These are phyloP conservation scores for Tortricodes alternella DNA, from an alignment of 2,888 invertebrate species.

Conservation along the genomic window DNA sequence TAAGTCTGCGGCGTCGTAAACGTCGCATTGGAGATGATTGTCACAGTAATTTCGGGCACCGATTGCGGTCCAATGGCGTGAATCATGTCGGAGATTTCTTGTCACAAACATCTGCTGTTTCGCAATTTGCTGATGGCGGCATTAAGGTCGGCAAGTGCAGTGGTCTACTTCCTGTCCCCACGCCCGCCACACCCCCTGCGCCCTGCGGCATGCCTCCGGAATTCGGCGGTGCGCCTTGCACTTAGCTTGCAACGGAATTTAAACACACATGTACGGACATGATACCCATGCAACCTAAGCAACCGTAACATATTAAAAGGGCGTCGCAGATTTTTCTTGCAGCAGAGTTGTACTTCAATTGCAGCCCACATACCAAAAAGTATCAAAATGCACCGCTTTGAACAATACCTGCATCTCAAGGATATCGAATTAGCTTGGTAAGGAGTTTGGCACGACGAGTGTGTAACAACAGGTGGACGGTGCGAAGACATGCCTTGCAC, in stretches of 20 bases:
- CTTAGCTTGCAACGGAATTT: conserved; percentile 58
- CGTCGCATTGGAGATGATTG: conserved; percentile 52
- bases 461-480: conserved; percentile 11
- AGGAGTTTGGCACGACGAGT: neutral
- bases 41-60: conserved; percentile 57
- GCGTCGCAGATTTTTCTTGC: conserved; percentile 34
- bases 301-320: conserved; percentile 46
- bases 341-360: conserved; percentile 32
- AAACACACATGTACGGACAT: conserved; percentile 40
- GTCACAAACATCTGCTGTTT: conserved; percentile 75
- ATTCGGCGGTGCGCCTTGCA: conserved; percentile 76
- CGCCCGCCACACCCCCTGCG: conserved; percentile 41
- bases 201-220: conserved; percentile 70
- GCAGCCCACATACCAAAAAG: conserved; percentile 16
- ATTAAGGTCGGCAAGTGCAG: conserved; percentile 76
- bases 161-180: conserved; percentile 62
- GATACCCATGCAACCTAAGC: conserved; percentile 40
- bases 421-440: neutral
- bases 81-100: conserved; percentile 73
- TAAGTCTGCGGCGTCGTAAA: conserved; percentile 39
- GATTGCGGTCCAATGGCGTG: conserved; percentile 65
- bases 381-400: neutral
- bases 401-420: neutral
- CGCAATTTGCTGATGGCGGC: conserved; percentile 80
- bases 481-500: neutral